Evolutionary conservation across 2,888 invertebrate species (phyloP), one percentile per base, ranked within the genome.

Genomic region (Lottia gigantea): DNA sequence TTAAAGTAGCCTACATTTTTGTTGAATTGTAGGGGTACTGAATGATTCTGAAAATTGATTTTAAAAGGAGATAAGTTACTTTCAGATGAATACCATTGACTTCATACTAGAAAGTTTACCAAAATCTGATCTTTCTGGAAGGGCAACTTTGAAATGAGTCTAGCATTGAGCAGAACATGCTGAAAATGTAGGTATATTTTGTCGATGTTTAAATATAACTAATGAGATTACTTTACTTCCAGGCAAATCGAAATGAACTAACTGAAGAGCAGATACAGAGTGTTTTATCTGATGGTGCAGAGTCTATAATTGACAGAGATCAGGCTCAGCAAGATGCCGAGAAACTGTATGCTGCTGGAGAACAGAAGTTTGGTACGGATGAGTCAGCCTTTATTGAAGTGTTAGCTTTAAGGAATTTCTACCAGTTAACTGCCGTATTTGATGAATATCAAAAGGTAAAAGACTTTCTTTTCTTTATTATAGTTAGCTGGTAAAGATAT

Each of bases 371-470:
- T 14, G 87, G 87, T 7, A 87, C 87, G 4, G 86, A 87, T 76
- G 87, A 87, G 77, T 82, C 86, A 7, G 79, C 78, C 7, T 86
- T 97, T 90, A 95, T 95, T 89, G 92, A 67, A 23, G 76, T 77
- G 93, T 77, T 97, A 64, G 94, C 94, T 80, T 70, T 83, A 8
- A 73, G 86, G 62, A 78, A 85, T 76, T 75, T 81, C 71, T 85
- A 81, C 71, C 86, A 86, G 71, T 76, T 85, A 67, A 77, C 82
- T 61, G 85, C 86, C 8, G 84, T 84, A 6, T 85, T 85, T 76
- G 83, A 84, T 46, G 85, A 85, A 69, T 86, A 86, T 75, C 79
- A 79, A 14, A 81, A 80, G 79, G 86, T 85, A 65, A n/a, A n/a
- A n/a, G n/a, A n/a, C n/a, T 31, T 31, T 31, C 31, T 3, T 31